Evolutionary conservation across 2,113 vertebrate genomes (phyloP).

Genomic region (Sander lucioperca): DNA sequence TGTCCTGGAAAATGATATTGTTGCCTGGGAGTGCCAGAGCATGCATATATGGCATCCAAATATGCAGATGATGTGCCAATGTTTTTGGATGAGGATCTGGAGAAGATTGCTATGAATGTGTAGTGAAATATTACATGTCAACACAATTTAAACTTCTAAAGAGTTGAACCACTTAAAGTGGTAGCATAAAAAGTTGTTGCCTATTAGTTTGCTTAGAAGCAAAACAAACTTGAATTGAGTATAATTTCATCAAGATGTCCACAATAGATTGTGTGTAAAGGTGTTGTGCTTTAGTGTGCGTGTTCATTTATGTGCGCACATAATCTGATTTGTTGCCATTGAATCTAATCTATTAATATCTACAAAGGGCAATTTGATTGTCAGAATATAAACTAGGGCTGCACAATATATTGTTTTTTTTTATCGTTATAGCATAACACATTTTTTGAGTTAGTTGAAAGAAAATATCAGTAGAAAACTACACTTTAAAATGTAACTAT

Average conservation of each 20-base stretch:
- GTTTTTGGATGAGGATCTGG: slow-evolving; percentile 2
- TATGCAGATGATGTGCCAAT: slow-evolving; percentile 22
- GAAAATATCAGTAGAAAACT: too few species aligned
- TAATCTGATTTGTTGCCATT: neutral
- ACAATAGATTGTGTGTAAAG: neutral
- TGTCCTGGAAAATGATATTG: slow-evolving; percentile 13
- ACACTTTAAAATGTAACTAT: too few species aligned
- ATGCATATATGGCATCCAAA: slow-evolving; percentile 4
- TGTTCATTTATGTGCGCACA: neutral
- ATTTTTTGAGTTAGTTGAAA: too few species aligned
- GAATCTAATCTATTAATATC: slow-evolving; percentile 11
- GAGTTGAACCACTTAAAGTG: neutral
- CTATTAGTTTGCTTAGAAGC: neutral
- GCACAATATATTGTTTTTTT: too few species aligned
- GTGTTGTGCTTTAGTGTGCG: neutral
- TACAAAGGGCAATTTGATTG: slow-evolving; percentile 18
- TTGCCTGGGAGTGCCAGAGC: slow-evolving; percentile 14
- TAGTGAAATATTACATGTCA: neutral
- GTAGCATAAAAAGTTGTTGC: neutral
- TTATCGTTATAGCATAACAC: too few species aligned
- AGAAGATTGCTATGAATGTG: neutral
- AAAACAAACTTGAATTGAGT: neutral
- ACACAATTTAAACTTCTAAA: neutral
- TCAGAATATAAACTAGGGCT: neutral
- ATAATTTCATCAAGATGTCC: neutral